These are phyloP conservation scores for Jacana jacana DNA, from an alignment of 2,113 vertebrate genomes.

Conservation along the genomic window DNA sequence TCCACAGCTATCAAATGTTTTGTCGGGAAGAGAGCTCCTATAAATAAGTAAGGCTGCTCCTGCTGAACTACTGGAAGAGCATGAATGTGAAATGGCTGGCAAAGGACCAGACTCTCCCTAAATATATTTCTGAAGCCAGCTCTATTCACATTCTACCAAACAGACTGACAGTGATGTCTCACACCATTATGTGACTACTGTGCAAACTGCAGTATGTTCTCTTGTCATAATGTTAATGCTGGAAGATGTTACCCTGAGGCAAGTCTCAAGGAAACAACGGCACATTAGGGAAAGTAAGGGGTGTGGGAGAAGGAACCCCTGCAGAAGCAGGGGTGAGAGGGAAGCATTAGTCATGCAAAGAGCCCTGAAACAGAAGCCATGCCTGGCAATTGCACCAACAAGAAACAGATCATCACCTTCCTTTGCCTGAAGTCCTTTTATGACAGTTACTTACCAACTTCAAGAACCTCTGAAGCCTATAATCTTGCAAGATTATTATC, in stretches of 20 bases:
- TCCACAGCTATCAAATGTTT: neutral
- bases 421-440: neutral
- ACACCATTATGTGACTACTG: neutral
- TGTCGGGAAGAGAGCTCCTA: neutral
- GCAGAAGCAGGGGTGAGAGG: neutral
- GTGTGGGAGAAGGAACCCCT: neutral
- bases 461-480: slow-evolving; percentile 19
- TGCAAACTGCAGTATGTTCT: neutral
- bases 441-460: neutral
- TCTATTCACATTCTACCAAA: neutral
- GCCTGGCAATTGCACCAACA: neutral
- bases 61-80: neutral
- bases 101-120: neutral
- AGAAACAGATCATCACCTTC: slow-evolving; percentile 4
- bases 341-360: neutral
- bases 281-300: neutral
- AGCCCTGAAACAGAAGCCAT: slow-evolving; percentile 11
- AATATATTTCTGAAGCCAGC: neutral
- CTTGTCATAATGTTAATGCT: neutral
- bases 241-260: neutral
- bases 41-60: neutral
- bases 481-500: neutral
- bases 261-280: neutral
- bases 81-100: neutral
- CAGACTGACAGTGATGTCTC: neutral